Conservation (phyloP, 2,888 invertebrate species). For the Chrysomela aeneicollis region DNA sequence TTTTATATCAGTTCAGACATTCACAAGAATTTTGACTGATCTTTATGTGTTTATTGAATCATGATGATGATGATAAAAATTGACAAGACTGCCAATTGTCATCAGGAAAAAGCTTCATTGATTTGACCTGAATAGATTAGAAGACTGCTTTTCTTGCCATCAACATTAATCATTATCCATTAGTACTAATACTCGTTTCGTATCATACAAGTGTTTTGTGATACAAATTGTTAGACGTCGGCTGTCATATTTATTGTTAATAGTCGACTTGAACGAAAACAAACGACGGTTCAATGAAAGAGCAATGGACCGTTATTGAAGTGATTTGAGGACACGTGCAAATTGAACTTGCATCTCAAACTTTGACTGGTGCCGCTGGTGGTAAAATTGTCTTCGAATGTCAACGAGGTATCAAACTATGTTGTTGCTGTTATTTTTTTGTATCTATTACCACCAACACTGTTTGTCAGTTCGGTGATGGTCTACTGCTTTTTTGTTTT, state of each 20-base stretch:
- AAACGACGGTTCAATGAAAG: background rate
- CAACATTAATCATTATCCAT: background rate
- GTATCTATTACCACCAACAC: no score
- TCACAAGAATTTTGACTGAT: constrained; percentile 25
- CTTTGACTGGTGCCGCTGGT: no score
- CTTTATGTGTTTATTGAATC: background rate
- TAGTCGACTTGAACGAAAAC: no score
- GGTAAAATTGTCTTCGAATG: no score
- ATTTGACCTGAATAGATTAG: constrained; percentile 19
- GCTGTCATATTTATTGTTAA: background rate
- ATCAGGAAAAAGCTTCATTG: background rate
- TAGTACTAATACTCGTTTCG: background rate
- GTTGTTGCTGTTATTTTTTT: no score
- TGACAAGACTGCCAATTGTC: background rate
- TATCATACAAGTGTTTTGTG: background rate
- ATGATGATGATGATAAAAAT: background rate
- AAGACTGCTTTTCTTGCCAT: constrained; percentile 19
- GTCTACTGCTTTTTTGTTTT: no score
- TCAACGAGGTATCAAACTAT: no score
- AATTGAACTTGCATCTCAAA: no score
- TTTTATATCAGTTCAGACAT: background rate
- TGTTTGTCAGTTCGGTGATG: no score
- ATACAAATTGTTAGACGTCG: background rate
- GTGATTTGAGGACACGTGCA: no score
- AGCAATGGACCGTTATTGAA: background rate